Evolutionary conservation across 92 coral and sea anemone genomes (phyloP), one percentile per base, ranked within the genome.

Genomic region (Nematostella vectensis): DNA sequence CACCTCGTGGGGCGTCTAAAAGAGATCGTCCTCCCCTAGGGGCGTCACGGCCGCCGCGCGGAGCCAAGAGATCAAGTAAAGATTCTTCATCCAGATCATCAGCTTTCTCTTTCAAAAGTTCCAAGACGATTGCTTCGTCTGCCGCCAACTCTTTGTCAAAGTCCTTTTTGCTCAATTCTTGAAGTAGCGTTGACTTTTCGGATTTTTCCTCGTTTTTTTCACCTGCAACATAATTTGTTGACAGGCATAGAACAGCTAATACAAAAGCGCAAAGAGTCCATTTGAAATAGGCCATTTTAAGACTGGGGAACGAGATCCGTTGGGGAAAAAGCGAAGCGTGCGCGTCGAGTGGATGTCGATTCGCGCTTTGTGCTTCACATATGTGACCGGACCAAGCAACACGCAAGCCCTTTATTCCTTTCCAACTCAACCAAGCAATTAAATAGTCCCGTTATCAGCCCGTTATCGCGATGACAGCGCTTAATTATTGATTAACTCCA

Each of bases 1-100:
- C 93, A 52, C 88, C 80, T 10, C 94, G 64, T 11, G 83, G 81
- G 28, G 83, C 96, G 55, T 60, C 70, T n/a, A 52, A 58, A 3
- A 49, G 12, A 33, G 62, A 24, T 33, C 82, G 47, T 3, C 70
- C 74, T 40, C 75, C 85, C 25, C 70, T 70, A 48, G 77, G 76
- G 28, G 61, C 79, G 20, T 50, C 51, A 25, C 72, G 61, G 12
- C 63, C 72, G 12, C 72, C 72, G 13, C 72, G 22, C 13, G 47
- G 56, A n/a, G 59, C 83, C 11, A 45, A 45, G 19, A 11, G 9
- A 19, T 45, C 12, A 10, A 45, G 12, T 22, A 45, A 22, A 4
- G 51, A 45, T 45, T 45, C 23, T 45, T 10, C 51, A 17, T 45
- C 21, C 23, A 9, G 17, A 22, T 45, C 51, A 22, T 45, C 40